Evolutionary conservation across 2,797 vertebrate species (phyloP).

Genomic region (Enteromius thamalakanensis): DNA sequence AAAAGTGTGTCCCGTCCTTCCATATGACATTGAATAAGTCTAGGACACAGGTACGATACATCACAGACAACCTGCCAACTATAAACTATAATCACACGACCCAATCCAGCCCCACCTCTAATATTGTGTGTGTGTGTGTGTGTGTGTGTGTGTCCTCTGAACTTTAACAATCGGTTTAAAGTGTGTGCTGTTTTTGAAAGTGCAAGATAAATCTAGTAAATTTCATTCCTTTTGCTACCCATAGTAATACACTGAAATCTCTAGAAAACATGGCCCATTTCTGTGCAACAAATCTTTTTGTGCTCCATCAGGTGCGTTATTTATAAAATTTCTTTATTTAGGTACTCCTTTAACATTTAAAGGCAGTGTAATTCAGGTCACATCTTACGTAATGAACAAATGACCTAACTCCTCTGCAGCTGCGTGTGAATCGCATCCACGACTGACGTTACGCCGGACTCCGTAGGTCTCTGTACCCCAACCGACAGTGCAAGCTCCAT

Average conservation of each 20-base stretch:
- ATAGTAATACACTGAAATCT: background rate
- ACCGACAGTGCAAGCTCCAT: conserved; percentile 78
- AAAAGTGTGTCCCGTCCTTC: conserved; percentile 67
- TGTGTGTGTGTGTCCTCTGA: conserved; percentile 28
- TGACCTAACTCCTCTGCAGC: conserved; percentile 24
- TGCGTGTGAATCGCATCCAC: conserved; percentile 21
- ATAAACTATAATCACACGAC: conserved; percentile 70
- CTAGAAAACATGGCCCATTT: background rate
- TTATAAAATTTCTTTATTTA: conserved; percentile 30
- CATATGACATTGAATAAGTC: conserved; percentile 73
- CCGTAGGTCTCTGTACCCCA: conserved; percentile 53
- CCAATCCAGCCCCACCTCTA: conserved; percentile 41
- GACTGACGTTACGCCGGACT: conserved; percentile 38
- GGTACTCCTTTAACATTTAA: conserved; percentile 20
- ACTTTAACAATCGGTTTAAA: conserved; percentile 41
- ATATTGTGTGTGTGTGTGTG: background rate
- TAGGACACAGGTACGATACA: conserved; percentile 72
- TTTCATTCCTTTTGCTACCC: background rate
- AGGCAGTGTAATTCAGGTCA: conserved; percentile 17
- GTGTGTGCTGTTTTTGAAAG: conserved; percentile 33
- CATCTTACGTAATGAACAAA: conserved; percentile 29
- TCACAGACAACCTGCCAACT: conserved; percentile 71
- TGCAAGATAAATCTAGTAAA: conserved; percentile 19
- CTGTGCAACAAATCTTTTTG: background rate
- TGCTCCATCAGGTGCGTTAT: background rate